Base-by-base conservation (phyloP, 2,888 invertebrate species). In the Plagiodera versicolora region DNA sequence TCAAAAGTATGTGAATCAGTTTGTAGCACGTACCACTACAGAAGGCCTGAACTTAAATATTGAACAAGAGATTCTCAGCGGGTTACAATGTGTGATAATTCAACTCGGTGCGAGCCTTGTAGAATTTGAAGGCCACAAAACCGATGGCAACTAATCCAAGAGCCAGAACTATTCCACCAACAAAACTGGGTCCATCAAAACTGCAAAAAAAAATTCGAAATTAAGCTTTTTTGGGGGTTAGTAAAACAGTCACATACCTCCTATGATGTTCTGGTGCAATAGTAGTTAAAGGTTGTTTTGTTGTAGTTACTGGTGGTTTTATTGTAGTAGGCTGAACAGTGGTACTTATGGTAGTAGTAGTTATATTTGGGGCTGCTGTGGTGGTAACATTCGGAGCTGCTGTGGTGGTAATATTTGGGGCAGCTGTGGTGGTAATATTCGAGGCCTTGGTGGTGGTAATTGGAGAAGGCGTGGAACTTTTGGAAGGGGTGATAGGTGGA, bases 11-110 rank as follows among this genome's bases (percentile, higher is more conserved):
- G n/a, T n/a, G n/a, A n/a, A n/a, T n/a, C n/a, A n/a, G n/a, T 20
- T 58, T 28, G 54, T 35, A 47, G 52, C 55, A 58, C 47, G 56
- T 55, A 62, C 46, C 19, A 30, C 19, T 24, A 17, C 18, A 35
- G 19, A 50, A 11, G 14, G 14, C 19, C 45, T 10, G 9, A 19
- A 55, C 49, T 62, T 62, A 62, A 39, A 62, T 56, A 51, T 51
- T 58, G 18, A 58, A 48, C 9, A 54, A 54, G 3, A 56, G 58
- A 39, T 20, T 19, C 49, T 62, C 62, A 62, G 56, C 46, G 61
- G 52, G 62, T 67, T 91, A 95, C 78, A 95, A 87, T 63, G 93
- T 94, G 75, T 92, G 93, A 80, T 95, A 95, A 81, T 92, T 93
- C 70, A 89, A 86, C 79, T 92, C 94, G 60, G 89, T 89, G 75